Evolutionary conservation across 2,888 invertebrate genomes (phyloP), one percentile per base, ranked within the genome.

Genomic region (Hyalella azteca): DNA sequence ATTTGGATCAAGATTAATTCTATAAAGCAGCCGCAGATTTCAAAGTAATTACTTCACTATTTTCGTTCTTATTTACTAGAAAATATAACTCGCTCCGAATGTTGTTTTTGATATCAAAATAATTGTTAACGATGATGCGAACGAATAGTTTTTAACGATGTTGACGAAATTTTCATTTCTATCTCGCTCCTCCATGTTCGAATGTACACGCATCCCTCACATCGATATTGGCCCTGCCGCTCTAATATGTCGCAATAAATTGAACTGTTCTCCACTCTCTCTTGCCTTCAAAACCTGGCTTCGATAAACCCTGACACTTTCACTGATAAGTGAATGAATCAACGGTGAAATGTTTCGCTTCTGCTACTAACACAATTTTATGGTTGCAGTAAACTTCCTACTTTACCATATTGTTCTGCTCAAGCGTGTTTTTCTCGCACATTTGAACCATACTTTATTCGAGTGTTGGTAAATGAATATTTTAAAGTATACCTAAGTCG

Each of bases 301-400:
- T 29, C n/a, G 66, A 66, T 66, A 66, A 66, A 36, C 66, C 39
- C 36, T 66, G 19, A 29, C 66, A 66, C 66, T 66, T 66, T 66
- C 66, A 66, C 66, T 66, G 66, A 66, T 66, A 66, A 66, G 66
- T 66, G 36, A n/a, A 66, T 66, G 66, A 66, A 66, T 36, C 66
- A 19, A 36, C 32, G 13, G 66, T 36, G 9, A 36, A 66, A 32
- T 66, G 66, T 66, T 66, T 66, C 66, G 19, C 19, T 15, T n/a
- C 3, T 3, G n/a, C 36, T 36, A n/a, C 66, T 66, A n/a, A 7
- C n/a, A 19, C 66, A 32, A 36, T 66, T 66, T 66, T 66, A 66
- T 36, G 29, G 36, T 36, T n/a, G 36, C 36, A 66, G 9, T 66
- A 36, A 66, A 36, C 66, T 66, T 36, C 39, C 36, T 32, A 66